These are phyloP conservation scores for Agonopterix alstromeriana DNA, from an alignment of 2,888 invertebrate genomes.

Conservation along the genomic window DNA sequence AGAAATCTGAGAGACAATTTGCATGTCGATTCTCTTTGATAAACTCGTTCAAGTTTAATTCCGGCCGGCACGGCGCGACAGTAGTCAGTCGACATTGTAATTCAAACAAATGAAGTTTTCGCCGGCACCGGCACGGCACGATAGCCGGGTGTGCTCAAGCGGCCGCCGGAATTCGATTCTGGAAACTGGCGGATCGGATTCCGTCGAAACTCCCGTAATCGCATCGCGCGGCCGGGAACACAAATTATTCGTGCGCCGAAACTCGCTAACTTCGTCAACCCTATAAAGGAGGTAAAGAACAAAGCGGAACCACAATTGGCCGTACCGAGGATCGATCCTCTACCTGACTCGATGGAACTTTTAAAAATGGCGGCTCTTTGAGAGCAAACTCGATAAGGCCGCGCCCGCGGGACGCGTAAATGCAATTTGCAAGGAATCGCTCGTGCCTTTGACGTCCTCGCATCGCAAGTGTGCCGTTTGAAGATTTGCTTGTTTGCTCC, in stretches of 20 bases:
- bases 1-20: constrained; percentile 7
- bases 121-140: constrained; percentile 18
- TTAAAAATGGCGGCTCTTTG: constrained; percentile 74
- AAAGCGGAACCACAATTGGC: constrained; percentile 73
- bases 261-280: constrained; percentile 72
- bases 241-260: constrained; percentile 71
- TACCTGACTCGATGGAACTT: constrained; percentile 67
- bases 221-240: constrained; percentile 64
- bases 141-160: constrained; percentile 29
- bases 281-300: constrained; percentile 68
- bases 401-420: constrained; percentile 72
- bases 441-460: constrained; percentile 65
- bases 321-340: constrained; percentile 34
- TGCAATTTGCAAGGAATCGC: constrained; percentile 68
- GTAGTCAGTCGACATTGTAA: constrained; percentile 18
- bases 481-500: constrained; percentile 46
- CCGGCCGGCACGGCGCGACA: too few species aligned
- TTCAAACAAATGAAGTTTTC: constrained; percentile 46
- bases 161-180: constrained; percentile 52
- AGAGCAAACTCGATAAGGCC: constrained; percentile 66
- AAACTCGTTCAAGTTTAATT: constrained; percentile 3
- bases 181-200: constrained; percentile 57
- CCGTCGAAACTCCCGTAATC: constrained; percentile 61
- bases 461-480: constrained; percentile 41
- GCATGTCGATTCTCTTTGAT: constrained; percentile 7